A percentile compares a stretch with the other conserved stretches of the same genome.
Conservation (phyloP, 2,797 vertebrate genomes). For the Lagorchestes hirsutus region DNA sequence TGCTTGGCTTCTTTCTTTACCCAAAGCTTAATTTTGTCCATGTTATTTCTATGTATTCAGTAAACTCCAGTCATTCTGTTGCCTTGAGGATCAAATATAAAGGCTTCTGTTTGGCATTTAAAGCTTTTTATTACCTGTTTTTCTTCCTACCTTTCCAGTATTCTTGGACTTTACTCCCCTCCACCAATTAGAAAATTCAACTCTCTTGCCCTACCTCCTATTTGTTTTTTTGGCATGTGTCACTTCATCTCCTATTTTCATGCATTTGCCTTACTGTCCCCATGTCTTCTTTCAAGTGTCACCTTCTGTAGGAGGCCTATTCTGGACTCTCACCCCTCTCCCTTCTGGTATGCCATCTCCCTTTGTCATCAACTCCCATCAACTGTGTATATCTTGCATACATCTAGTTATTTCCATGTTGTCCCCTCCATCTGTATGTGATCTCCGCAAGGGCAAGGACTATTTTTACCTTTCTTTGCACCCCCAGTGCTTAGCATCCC, state of each 20-base stretch:
- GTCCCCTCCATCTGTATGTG: background rate
- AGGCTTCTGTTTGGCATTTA: background rate
- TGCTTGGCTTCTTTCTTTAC: constrained; percentile 64
- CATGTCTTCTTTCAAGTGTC: background rate
- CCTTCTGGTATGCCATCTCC: background rate
- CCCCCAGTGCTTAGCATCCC: background rate
- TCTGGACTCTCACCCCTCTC: background rate
- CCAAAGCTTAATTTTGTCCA: background rate
- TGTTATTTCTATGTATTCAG: background rate
- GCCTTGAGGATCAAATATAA: background rate
- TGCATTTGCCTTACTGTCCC: background rate
- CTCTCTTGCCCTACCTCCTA: background rate
- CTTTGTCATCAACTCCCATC: background rate
- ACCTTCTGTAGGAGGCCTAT: background rate
- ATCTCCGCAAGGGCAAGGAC: background rate
- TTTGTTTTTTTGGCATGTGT: background rate
- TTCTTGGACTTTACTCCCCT: background rate
- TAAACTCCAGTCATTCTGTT: background rate
- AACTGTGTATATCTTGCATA: background rate
- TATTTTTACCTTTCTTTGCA: background rate
- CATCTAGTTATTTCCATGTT: no score
- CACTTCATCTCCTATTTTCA: background rate
- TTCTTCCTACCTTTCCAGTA: background rate
- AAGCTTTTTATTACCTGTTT: background rate
- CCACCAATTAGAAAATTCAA: background rate